Evolutionary conservation across 2,888 invertebrate genomes (phyloP), one percentile per base, ranked within the genome.

Genomic region (Dysmachus trigonus): DNA sequence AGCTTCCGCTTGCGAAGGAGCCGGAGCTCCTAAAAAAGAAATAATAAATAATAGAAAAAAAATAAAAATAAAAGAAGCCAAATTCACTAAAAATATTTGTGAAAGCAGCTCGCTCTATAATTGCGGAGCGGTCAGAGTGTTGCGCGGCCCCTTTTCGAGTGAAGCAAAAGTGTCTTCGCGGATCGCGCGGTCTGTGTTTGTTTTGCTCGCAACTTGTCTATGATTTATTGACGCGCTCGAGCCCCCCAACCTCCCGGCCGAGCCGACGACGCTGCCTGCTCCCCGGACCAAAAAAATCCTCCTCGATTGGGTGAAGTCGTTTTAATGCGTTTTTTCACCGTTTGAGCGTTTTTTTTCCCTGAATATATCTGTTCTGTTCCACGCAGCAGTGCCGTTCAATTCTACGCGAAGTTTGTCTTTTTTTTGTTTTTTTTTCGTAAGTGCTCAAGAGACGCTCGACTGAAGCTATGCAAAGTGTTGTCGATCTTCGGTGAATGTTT

Each of bases 21-120:
- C 62, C 5, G 22, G 22, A 22, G 53, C 22, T 53, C n/a, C 22
- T n/a, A n/a, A 27, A 6, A 47, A 15, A 18, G 6, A 47, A 47
- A 47, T 47, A 47, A 47, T 47, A 47, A 41, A 2, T 41, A 41
- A 51, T 51, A 51, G 15, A 18, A 33, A 72, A 15, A 6, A 71
- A 27, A 18, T 31, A 18, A 18, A 76, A 38, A 22, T 22, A 22
- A 41, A 79, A 79, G 5, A 79, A 79, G 47, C 27, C 27, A 47
- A 62, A 62, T 62, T n/a, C 62, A 62, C 62, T 62, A 62, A 79
- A 79, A 79, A 47, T 41, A 79, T 79, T 79, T 79, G 79, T 79
- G 79, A 79, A 79, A 79, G 47, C 79, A 72, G 18, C 31, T 5
- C 8, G n/a, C n/a, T n/a, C 27, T 30, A 10, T 38, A 47, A 79